Evolutionary conservation across 2,888 invertebrate genomes (phyloP).

Genomic region (Aphodius sticticus): DNA sequence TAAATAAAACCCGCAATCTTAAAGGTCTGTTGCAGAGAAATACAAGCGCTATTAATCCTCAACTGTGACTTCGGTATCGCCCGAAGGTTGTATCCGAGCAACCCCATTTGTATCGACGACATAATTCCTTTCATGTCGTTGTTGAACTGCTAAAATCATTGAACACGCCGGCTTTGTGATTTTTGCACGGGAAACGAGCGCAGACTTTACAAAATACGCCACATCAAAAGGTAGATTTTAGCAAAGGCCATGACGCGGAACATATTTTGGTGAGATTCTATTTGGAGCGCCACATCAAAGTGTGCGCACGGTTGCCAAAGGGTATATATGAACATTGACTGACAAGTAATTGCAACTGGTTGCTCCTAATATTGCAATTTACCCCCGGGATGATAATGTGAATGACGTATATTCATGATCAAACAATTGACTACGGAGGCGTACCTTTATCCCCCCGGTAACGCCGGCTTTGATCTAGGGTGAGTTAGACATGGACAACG

Average conservation of each 20-base stretch:
- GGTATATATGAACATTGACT: neutral
- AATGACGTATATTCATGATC: neutral
- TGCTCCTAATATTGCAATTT: neutral
- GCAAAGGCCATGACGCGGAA: neutral
- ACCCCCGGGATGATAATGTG: neutral
- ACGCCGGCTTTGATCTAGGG: neutral
- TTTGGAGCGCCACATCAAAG: neutral
- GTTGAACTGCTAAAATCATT: too few relatives aligned
- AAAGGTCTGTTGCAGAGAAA: constrained; percentile 37
- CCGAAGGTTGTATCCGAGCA: neutral
- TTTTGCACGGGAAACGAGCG: too few relatives aligned
- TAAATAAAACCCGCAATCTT: constrained; percentile 36
- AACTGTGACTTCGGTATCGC: constrained; percentile 29
- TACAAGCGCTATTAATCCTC: constrained; percentile 36
- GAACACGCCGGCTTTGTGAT: too few relatives aligned
- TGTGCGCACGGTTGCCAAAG: neutral
- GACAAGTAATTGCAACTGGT: neutral
- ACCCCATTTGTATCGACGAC: neutral
- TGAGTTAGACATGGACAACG: neutral
- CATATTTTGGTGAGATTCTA: neutral
- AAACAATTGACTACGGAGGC: neutral
- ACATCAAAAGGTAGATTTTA: neutral
- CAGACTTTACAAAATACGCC: neutral
- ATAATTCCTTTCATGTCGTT: neutral
- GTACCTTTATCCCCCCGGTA: neutral